Base-by-base conservation (phyloP, 1,140 invertebrate genomes). In the Calephelis virginiensis region DNA sequence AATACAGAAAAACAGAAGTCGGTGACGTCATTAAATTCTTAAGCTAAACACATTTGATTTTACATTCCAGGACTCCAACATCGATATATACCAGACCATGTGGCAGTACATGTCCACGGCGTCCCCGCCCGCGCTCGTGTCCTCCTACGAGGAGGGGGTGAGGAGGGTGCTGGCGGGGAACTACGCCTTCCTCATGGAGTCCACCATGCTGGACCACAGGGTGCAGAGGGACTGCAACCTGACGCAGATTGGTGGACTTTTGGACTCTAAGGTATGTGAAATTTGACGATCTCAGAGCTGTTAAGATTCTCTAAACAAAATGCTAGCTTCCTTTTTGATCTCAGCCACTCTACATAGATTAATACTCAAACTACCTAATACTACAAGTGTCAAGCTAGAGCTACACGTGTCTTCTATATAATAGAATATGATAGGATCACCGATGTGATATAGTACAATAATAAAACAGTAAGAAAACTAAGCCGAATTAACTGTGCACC, bases 161-260 rank as follows among this genome's bases (percentile, higher is more conserved):
- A 93, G 95, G 79, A 92, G 96, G 60, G 97, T 99, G 0, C 85
- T 98, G 56, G 93, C 95, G 62, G 97, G 97, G 0, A 96, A 99
- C 81, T 99, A 99, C 83, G 99, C 99, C 0, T 99, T 99, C 85
- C 93, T 99, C 17, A 99, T 99, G 97, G 99, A 99, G 92, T 99
- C 98, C 0, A 99, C 98, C 0, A 99, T 99, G 94, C 91, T 99
- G 61, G 99, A 99, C 87, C 99, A 98, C 82, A 95, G 95, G 0
- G 97, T 98, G 0, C 97, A 99, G 91, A 92, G 98, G 62, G 97
- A 99, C 82, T 99, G 98, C 89, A 99, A 99, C 90, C 92, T 99
- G 5, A 99, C 98, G 40, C 98, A 99, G 93, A 98, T 99, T 49
- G 98, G 98, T 0, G 98, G 98, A 1, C 93, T 99, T 0, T 92